A percentile compares a stretch with the other conserved stretches of the same genome.
phyloP scores from a whole-genome alignment of 2,113 vertebrate species.

The Pachycephala philippinensis region DNA sequence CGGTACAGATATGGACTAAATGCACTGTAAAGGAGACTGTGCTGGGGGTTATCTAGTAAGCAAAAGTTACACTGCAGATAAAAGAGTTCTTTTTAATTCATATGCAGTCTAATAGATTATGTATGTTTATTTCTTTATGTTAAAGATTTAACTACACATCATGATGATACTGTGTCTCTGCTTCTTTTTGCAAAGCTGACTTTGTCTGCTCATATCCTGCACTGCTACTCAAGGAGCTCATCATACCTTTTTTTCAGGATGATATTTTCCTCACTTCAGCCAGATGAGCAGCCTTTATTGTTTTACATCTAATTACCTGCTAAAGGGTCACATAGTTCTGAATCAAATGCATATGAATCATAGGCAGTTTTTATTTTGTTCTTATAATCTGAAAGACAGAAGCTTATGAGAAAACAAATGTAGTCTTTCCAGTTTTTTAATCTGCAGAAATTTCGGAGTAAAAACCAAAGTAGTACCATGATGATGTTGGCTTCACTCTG shows the following conservation, averaged over 20 bases:
- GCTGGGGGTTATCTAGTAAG: neutral
- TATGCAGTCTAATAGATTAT: neutral
- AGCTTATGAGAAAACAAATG: neutral
- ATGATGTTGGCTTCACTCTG: neutral
- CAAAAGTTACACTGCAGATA: neutral
- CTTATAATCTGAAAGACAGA: neutral
- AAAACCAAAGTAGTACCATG: neutral
- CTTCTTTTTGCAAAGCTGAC: neutral
- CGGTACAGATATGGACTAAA: neutral
- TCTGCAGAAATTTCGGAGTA: neutral
- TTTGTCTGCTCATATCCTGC: neutral
- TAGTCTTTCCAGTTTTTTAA: neutral
- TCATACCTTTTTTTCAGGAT: neutral
- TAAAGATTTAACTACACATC: neutral
- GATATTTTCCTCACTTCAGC: neutral
- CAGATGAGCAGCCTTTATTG: constrained; percentile 15
- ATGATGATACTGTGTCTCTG: neutral
- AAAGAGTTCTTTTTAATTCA: neutral
- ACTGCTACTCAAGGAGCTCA: neutral
- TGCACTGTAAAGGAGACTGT: neutral
- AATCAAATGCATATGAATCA: neutral
- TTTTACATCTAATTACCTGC: constrained; percentile 32
- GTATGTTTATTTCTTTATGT: neutral
- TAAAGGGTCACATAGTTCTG: neutral
- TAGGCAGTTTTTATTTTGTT: neutral